phyloP scores from a whole-genome alignment of 2,113 vertebrate species.

The Phainopepla nitens region DNA sequence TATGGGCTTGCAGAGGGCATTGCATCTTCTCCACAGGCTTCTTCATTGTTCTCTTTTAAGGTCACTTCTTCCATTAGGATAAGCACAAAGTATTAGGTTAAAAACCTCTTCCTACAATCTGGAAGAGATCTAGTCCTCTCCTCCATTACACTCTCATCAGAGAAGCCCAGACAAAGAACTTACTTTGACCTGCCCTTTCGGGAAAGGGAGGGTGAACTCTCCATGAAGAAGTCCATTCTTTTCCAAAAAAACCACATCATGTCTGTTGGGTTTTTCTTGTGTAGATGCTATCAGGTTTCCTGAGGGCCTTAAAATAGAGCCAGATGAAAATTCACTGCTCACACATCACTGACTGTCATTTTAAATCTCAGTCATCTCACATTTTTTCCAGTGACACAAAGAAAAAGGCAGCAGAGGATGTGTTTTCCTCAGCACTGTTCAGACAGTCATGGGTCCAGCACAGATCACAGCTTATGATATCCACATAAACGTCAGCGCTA shows the following conservation, averaged over 20 bases:
- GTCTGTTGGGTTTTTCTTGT: conserved; percentile 87
- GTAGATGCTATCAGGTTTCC: conserved; percentile 89
- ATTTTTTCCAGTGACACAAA: neutral
- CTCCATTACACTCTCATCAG: neutral
- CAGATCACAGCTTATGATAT: neutral
- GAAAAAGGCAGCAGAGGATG: neutral
- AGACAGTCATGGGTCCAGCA: neutral
- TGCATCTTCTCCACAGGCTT: neutral
- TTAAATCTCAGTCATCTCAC: neutral
- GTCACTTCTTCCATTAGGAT: neutral
- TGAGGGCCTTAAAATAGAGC: conserved; percentile 79
- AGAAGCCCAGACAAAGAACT: neutral
- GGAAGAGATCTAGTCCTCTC: neutral
- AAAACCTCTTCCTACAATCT: neutral
- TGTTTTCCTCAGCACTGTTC: neutral
- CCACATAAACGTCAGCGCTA: neutral
- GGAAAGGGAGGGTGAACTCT: conserved; percentile 87
- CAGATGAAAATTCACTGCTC: neutral
- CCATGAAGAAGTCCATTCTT: conserved; percentile 96
- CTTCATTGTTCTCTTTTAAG: neutral
- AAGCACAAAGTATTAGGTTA: neutral
- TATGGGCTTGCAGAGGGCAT: rapidly evolving
- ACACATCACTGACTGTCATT: neutral
- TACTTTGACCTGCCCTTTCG: conserved; percentile 86
- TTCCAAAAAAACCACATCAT: conserved; percentile 93